These are phyloP conservation scores for Lasioglossum villosulum DNA, from an alignment of 2,888 invertebrate species.

Conservation along the genomic window DNA sequence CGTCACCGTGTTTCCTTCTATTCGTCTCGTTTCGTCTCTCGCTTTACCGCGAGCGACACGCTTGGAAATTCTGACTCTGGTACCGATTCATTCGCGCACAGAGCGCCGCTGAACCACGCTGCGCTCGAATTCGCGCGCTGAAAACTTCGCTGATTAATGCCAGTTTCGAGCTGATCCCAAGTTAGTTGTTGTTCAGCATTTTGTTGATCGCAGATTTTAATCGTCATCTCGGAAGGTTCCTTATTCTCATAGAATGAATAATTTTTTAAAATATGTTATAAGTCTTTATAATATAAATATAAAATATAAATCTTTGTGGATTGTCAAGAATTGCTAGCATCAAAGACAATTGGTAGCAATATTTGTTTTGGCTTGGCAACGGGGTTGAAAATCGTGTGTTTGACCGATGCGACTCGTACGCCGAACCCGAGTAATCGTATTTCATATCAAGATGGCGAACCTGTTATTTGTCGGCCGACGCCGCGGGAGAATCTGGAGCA, in stretches of 20 bases:
- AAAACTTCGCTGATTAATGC: conserved; percentile 66
- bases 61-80: conserved; percentile 73
- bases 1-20: conserved; percentile 18
- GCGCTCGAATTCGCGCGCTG: conserved; percentile 69
- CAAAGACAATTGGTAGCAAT: background rate
- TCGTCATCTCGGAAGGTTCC: background rate
- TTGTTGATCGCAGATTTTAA: background rate
- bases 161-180: background rate
- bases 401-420: conserved; percentile 73
- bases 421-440: conserved; percentile 75
- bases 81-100: conserved; percentile 67
- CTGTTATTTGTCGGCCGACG: conserved; percentile 67
- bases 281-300: too few species aligned
- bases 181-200: background rate
- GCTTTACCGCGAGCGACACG: conserved; percentile 70
- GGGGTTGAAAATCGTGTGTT: conserved; percentile 33
- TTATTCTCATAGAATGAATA: background rate
- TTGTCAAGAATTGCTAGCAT: background rate
- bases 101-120: conserved; percentile 45
- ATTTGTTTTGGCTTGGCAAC: background rate
- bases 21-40: conserved; percentile 9
- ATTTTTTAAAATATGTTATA: too few species aligned
- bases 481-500: conserved; percentile 41
- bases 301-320: background rate
- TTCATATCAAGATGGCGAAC: conserved; percentile 70